A percentile compares a stretch with the other conserved stretches of the same genome.
These are phyloP conservation scores for Ifrita kowaldi DNA, from an alignment of 2,113 vertebrate genomes.

Conservation along the genomic window DNA sequence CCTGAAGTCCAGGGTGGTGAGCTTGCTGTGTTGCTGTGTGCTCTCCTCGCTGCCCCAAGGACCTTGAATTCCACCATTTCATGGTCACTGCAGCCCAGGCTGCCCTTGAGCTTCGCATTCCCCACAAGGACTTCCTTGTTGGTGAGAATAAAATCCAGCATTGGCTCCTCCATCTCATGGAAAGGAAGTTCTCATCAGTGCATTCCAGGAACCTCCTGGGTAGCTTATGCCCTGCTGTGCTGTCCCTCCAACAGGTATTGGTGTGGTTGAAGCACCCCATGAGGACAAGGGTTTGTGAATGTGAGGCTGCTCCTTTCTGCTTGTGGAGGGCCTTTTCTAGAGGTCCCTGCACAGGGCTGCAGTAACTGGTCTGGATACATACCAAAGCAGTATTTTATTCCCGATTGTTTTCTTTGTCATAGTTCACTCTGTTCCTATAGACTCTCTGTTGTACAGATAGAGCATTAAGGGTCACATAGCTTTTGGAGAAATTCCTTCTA, in stretches of 20 bases:
- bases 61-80: background rate
- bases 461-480: background rate
- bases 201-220: background rate
- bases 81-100: background rate
- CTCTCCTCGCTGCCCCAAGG: background rate
- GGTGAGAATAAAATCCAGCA: background rate
- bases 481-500: background rate
- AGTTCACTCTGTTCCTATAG: background rate
- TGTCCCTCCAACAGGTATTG: background rate
- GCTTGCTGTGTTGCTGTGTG: background rate
- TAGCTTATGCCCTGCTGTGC: background rate
- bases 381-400: background rate
- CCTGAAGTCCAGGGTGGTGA: background rate
- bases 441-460: background rate
- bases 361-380: background rate
- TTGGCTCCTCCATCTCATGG: background rate
- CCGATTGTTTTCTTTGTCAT: background rate
- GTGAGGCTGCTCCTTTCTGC: background rate
- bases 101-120: background rate
- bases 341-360: background rate
- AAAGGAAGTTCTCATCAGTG: background rate
- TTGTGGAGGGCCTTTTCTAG: background rate
- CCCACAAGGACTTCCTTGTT: background rate
- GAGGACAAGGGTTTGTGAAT: background rate
- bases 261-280: background rate